Percentiles rank a stretch among this genome's conserved stretches.
phyloP scores from a whole-genome alignment of 2,113 vertebrate genomes.

The Tachysurus vachellii region DNA sequence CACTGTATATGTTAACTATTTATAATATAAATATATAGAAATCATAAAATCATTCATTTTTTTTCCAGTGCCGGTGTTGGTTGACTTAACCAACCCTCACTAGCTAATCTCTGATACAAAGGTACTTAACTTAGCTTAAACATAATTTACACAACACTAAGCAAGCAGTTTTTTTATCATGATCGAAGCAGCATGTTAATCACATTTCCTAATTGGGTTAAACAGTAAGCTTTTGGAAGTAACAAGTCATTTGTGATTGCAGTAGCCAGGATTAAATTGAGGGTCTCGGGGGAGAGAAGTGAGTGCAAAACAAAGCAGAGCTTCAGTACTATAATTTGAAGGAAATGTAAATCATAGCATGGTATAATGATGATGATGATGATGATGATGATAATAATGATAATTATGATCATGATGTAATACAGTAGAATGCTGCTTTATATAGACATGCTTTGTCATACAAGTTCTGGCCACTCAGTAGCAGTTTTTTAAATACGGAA shows the following conservation, averaged over 20 bases:
- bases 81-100: background rate
- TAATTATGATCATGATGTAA: background rate
- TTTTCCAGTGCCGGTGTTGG: background rate
- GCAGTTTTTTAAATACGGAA: background rate
- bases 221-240: conserved; percentile 7
- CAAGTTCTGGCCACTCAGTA: background rate
- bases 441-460: background rate
- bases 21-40: too few relatives aligned
- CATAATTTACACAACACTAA: background rate
- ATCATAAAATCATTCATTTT: background rate
- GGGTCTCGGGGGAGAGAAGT: background rate
- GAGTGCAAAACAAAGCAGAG: background rate
- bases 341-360: conserved; percentile 2
- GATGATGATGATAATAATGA: background rate
- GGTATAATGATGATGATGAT: background rate
- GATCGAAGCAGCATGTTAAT: conserved; percentile 41
- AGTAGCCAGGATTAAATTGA: conserved; percentile 20
- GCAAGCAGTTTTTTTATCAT: background rate
- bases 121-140: background rate
- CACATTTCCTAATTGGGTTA: conserved; percentile 46
- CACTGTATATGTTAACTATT: too few relatives aligned
- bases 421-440: background rate
- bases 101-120: background rate
- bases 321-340: background rate
- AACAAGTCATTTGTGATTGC: background rate